A percentile compares a stretch with the other conserved stretches of the same genome.
phyloP scores from a whole-genome alignment of 2,797 vertebrate species.

The Lindbergichthys nudifrons region DNA sequence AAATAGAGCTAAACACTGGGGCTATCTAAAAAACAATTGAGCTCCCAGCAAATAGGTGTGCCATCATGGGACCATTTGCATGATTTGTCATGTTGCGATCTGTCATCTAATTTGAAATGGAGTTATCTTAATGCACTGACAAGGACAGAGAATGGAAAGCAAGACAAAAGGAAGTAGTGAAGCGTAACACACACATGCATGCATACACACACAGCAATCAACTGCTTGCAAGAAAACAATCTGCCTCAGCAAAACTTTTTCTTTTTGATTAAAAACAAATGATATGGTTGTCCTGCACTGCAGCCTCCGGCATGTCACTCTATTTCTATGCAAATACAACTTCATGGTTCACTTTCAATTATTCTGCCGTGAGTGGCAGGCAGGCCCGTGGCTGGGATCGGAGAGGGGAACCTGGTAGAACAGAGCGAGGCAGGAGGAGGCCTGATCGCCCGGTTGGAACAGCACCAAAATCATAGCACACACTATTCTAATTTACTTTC shows the following conservation, averaged over 20 bases:
- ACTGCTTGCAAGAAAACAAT: slow-evolving; percentile 70
- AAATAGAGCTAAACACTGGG: slow-evolving; percentile 42
- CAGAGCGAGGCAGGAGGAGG: slow-evolving; percentile 49
- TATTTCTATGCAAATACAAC: slow-evolving; percentile 99
- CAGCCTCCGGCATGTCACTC: slow-evolving; percentile 83
- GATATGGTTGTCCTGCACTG: slow-evolving; percentile 80
- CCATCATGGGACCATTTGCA: slow-evolving; percentile 73
- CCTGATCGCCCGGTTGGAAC: slow-evolving; percentile 50
- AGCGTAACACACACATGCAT: slow-evolving; percentile 25
- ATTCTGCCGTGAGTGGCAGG: slow-evolving; percentile 78
- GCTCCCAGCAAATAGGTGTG: slow-evolving; percentile 54
- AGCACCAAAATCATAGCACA: slow-evolving; percentile 35
- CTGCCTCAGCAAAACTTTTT: slow-evolving; percentile 81
- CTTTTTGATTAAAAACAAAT: slow-evolving; percentile 86
- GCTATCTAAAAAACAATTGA: slow-evolving; percentile 60
- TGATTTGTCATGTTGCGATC: slow-evolving; percentile 71
- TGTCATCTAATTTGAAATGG: slow-evolving; percentile 78
- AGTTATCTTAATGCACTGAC: slow-evolving; percentile 77
- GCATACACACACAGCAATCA: slow-evolving; percentile 33
- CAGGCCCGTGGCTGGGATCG: slow-evolving; percentile 56
- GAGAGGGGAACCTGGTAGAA: slow-evolving; percentile 63
- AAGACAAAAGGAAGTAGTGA: slow-evolving; percentile 59
- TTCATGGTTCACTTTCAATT: slow-evolving; percentile 90
- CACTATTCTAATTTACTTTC: slow-evolving; percentile 55
- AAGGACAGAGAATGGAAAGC: slow-evolving; percentile 67